Percentiles rank a stretch among this genome's conserved stretches.
Conservation (phyloP, 2,888 invertebrate genomes). For the Rhingia campestris region DNA sequence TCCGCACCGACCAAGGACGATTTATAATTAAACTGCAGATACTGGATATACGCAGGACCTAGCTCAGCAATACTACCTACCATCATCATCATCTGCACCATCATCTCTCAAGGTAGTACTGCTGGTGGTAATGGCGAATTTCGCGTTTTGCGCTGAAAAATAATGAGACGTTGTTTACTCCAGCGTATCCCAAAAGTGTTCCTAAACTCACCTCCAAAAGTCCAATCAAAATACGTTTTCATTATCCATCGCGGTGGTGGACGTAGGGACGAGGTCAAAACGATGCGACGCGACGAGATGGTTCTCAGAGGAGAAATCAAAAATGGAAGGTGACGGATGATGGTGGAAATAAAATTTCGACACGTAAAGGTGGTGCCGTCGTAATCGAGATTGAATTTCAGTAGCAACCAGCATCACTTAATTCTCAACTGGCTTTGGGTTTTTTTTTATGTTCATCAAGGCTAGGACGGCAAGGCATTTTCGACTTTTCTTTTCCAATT, state of each 20-base stretch:
- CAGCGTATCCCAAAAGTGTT: slow-evolving; percentile 17
- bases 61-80: background rate
- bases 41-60: slow-evolving; percentile 22
- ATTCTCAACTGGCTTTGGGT: slow-evolving; percentile 28
- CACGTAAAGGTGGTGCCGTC: slow-evolving; percentile 25
- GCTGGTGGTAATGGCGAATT: background rate
- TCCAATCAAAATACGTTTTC: slow-evolving; percentile 47
- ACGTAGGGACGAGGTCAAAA: background rate
- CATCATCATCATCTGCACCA: too few relatives aligned
- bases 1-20: slow-evolving; percentile 28
- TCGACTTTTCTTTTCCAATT: background rate
- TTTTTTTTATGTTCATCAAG: background rate
- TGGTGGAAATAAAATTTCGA: slow-evolving; percentile 15
- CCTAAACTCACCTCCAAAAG: slow-evolving; percentile 23
- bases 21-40: slow-evolving; percentile 53
- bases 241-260: slow-evolving; percentile 9
- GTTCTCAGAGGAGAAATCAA: slow-evolving; percentile 1
- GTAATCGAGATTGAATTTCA: slow-evolving; percentile 38
- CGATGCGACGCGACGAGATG: background rate
- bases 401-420: background rate
- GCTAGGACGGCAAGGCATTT: background rate
- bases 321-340: background rate
- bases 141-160: slow-evolving; percentile 4
- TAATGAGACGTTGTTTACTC: slow-evolving; percentile 31
- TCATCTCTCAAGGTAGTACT: background rate